Base-by-base conservation (phyloP, 2,888 invertebrate genomes). In the Synanthedon vespiformis region DNA sequence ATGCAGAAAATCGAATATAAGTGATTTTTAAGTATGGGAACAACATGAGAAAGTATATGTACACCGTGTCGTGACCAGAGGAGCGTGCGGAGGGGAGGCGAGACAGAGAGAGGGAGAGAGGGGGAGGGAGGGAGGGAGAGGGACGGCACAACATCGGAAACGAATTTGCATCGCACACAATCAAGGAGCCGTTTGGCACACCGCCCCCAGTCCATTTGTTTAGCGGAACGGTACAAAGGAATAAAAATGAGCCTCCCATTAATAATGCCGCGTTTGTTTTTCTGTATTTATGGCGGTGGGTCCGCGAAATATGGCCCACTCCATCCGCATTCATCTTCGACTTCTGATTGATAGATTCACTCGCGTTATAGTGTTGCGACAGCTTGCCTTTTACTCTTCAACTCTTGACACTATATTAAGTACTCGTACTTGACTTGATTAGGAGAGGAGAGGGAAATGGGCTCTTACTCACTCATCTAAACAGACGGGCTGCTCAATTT, bases 161-260 rank as follows among this genome's bases (percentile, higher is more conserved):
- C 52, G 49, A 48, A 55, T 56, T 58, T 56, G 54, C 55, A 56
- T 55, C 41, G 47, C 51, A 51, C 56, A 55, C 55, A 55, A 57
- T 54, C 53, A 54, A 53, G 49, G 27, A 52, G 51, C 54, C 50
- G 51, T 50, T 51, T 52, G 53, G 48, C 52, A 14, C 22, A 27
- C 52, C n/a, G 44, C 49, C 52, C 52, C 22, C 44, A 49, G 34
- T 27, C 50, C 50, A 48, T 48, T 53, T 53, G 52, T 54, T 52
- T 14, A 22, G 18, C 41, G 13, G 34, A 34, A 34, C 8, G 48
- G 22, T 52, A 56, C 56, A 56, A 56, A 56, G 50, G 56, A 54
- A 53, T 52, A 54, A 54, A 55, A 56, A 54, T 53, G 56, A 53
- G 50, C 40, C 14, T 50, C 12, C 51, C 56, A 53, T 56, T 56